Percentiles rank a stretch among this genome's conserved stretches.
Evolutionary conservation across 2,888 invertebrate species (phyloP).

Genomic region (Encarsia formosa): DNA sequence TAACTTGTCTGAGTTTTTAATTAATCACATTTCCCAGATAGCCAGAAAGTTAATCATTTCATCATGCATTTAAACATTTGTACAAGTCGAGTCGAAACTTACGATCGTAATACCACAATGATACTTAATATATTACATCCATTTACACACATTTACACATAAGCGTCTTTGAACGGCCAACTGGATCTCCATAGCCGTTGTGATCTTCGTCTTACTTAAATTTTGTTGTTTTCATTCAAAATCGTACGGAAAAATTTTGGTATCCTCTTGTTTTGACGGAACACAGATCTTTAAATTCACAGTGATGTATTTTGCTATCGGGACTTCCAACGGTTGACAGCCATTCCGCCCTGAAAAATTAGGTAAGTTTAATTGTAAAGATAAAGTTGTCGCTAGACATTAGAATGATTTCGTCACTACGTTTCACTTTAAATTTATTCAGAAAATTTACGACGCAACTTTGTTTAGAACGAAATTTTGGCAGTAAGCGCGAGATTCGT

Average conservation of each 20-base stretch:
- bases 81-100: too few species aligned
- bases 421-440: not conserved
- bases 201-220: not conserved
- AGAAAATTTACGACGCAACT: too few species aligned
- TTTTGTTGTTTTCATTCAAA: slow-evolving; percentile 53
- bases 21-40: too few species aligned
- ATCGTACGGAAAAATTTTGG: slow-evolving; percentile 76
- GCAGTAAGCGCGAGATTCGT: too few species aligned
- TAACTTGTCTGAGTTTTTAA: too few species aligned
- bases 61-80: too few species aligned
- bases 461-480: too few species aligned
- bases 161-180: slow-evolving; percentile 1
- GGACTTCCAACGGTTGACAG: slow-evolving; percentile 78
- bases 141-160: slow-evolving; percentile 12
- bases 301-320: slow-evolving; percentile 77
- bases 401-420: not conserved
- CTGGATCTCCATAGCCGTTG: not conserved
- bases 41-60: too few species aligned
- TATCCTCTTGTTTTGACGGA: slow-evolving; percentile 65
- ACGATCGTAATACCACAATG: too few species aligned
- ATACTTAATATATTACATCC: too few species aligned
- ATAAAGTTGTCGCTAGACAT: not conserved
- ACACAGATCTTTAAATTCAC: slow-evolving; percentile 78
- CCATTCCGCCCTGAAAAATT: slow-evolving; percentile 73
- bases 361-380: too few species aligned